Percentiles rank a stretch among this genome's conserved stretches.
Conservation (phyloP, 2,113 vertebrate genomes). For the Machaerirhynchus nigripectus region DNA sequence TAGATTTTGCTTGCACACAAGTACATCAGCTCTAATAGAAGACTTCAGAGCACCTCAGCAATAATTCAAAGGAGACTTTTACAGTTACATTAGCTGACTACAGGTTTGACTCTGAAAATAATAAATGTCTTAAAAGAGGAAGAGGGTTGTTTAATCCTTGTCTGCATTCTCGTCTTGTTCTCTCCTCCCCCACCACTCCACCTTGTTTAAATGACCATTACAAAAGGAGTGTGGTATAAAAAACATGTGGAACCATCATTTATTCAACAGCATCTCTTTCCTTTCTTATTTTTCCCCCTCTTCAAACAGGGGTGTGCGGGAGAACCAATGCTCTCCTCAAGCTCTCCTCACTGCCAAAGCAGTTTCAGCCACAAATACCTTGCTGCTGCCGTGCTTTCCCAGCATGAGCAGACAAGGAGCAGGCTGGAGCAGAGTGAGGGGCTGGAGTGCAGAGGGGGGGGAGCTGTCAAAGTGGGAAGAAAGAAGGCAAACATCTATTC, state of each 20-base stretch:
- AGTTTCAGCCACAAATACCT: constrained; percentile 2
- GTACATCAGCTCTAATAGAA: not conserved
- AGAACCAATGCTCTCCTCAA: not conserved
- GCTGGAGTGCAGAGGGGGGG: constrained; percentile 2
- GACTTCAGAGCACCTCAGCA: not conserved
- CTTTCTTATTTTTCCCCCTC: not conserved
- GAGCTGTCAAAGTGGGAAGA: constrained; percentile 67
- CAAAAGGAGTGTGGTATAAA: not conserved
- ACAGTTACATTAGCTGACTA: constrained; percentile 55
- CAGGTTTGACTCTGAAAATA: constrained; percentile 53
- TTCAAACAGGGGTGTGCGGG: not conserved
- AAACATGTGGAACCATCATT: not conserved
- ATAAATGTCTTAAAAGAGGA: constrained; percentile 56
- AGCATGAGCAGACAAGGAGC: constrained; percentile 26
- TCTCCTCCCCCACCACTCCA: not conserved
- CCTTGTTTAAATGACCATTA: constrained; percentile 54
- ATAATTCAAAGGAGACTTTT: constrained; percentile 58
- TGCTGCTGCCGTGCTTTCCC: not conserved
- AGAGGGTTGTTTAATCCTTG: constrained; percentile 2
- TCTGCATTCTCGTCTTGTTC: not conserved
- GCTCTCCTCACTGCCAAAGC: not conserved
- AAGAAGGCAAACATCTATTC: constrained; percentile 70
- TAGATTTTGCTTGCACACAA: not conserved
- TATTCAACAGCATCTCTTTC: constrained; percentile 9
- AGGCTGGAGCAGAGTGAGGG: not conserved